Evolutionary conservation across 2,888 invertebrate species (phyloP), one percentile per base, ranked within the genome.

Genomic region (Xestia ashworthii): DNA sequence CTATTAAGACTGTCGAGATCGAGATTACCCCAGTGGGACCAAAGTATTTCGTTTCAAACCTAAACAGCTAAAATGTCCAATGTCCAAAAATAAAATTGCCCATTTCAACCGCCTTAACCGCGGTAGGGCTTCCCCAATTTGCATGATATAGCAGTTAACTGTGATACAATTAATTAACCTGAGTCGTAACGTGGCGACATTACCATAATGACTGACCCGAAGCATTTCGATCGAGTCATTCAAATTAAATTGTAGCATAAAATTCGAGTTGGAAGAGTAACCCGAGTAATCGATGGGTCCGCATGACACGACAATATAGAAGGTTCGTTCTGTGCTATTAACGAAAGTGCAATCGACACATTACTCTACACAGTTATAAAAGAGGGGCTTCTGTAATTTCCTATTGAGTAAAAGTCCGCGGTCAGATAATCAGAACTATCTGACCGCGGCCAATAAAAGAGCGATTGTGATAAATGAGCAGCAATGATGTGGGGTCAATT

Each of bases 401-500:
- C 14, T 1, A 38, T 65, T 48, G 12, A 9, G 46, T 60, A 25
- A 41, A 71, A 41, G 53, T 14, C 44, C 44, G 44, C 44, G 44
- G 44, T 44, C 44, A 44, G 44, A 44, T 44, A 44, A 6, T 44
- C 11, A 14, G 19, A 64, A 62, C 70, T 69, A 80, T 82, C 78
- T 78, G 85, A 88, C 77, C 73, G 82, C 73, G 80, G 76, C 76
- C 89, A 89, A 90, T 91, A 87, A 88, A 88, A 82, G 77, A 74
- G 72, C 80, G 76, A 87, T 89, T 82, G 88, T 87, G 85, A 88
- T 90, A 89, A 89, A 91, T 89, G 85, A 83, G 71, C 87, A 87
- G 83, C 86, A 91, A 87, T 87, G 76, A 68, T 66, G 80, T 78
- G 80, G 85, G 91, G 90, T 91, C 91, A 90, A 91, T 78, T 88